phyloP scores from a whole-genome alignment of 2,113 vertebrate species.

The Chionodraco myersi region DNA sequence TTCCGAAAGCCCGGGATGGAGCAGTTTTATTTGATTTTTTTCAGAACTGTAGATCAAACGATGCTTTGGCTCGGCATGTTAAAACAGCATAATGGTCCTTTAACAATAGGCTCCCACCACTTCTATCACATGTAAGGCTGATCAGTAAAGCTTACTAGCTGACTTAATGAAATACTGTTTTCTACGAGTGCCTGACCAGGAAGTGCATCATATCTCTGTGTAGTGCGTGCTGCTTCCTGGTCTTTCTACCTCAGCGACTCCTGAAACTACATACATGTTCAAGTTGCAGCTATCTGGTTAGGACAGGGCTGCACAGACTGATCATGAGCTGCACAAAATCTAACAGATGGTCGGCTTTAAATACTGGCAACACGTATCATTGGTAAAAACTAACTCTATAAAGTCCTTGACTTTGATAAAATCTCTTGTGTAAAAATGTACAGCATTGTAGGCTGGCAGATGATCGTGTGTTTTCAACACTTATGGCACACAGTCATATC shows the following conservation, averaged over 20 bases:
- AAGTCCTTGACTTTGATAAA: slow-evolving; percentile 71
- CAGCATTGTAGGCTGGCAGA: slow-evolving; percentile 73
- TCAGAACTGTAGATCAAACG: neutral
- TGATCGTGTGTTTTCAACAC: slow-evolving; percentile 61
- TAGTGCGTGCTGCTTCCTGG: slow-evolving; percentile 57
- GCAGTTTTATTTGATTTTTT: neutral
- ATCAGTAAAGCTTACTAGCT: slow-evolving; percentile 55
- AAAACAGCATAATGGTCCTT: slow-evolving; percentile 55
- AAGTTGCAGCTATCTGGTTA: slow-evolving; percentile 57
- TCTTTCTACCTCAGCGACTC: slow-evolving; percentile 48
- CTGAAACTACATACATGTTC: slow-evolving; percentile 65
- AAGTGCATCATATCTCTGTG: slow-evolving; percentile 44
- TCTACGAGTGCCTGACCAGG: slow-evolving; percentile 54
- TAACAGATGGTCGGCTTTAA: slow-evolving; percentile 62
- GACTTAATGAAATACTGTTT: slow-evolving; percentile 60
- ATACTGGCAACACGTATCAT: slow-evolving; percentile 64
- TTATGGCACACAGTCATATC: slow-evolving; percentile 65
- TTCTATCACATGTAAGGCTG: slow-evolving; percentile 47
- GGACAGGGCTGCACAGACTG: slow-evolving; percentile 48
- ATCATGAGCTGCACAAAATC: slow-evolving; percentile 58
- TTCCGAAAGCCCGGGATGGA: neutral
- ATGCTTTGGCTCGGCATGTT: slow-evolving; percentile 38
- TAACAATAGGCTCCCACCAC: slow-evolving; percentile 12
- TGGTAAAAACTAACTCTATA: slow-evolving; percentile 74
- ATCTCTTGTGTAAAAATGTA: slow-evolving; percentile 74